Percentiles rank a stretch among this genome's conserved stretches.
Evolutionary conservation across 2,888 invertebrate species (phyloP).

Genomic region (Rhamphomyia laevipes): DNA sequence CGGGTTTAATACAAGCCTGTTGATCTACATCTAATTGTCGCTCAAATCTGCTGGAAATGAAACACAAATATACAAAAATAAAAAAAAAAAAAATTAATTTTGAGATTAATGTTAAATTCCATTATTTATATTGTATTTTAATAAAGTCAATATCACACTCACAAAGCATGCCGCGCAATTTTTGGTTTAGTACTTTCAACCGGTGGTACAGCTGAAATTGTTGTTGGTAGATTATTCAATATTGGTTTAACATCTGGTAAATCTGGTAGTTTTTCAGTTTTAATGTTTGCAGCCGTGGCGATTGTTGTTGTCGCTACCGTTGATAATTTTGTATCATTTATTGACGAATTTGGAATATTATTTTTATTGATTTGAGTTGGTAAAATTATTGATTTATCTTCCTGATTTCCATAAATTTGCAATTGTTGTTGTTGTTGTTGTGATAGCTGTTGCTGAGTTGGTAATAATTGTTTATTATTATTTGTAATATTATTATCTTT

Average conservation of each 20-base stretch:
- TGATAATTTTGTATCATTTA: conserved; percentile 9
- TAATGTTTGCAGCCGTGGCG: conserved; percentile 16
- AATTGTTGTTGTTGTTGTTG: conserved; percentile 15
- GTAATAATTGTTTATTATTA: background rate
- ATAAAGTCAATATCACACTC: conserved; percentile 34
- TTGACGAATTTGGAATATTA: conserved; percentile 6
- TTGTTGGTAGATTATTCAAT: conserved; percentile 6
- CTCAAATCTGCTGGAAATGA: conserved; percentile 46
- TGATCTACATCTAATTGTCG: conserved; percentile 65
- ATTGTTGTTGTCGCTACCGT: conserved; percentile 20
- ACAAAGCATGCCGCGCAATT: conserved; percentile 39
- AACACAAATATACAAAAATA: background rate
- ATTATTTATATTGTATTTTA: too few relatives aligned
- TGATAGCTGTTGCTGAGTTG: conserved; percentile 11
- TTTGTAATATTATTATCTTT: conserved; percentile 2
- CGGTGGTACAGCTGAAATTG: conserved; percentile 18
- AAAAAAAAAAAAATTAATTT: conserved; percentile 11
- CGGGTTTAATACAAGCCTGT: conserved; percentile 59
- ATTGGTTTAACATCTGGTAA: background rate
- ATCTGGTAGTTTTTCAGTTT: conserved; percentile 9
- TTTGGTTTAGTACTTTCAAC: conserved; percentile 36
- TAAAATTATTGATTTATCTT: background rate
- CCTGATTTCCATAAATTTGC: conserved; percentile 10
- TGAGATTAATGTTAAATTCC: background rate
- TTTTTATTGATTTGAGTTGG: background rate